A percentile compares a stretch with the other conserved stretches of the same genome.
Evolutionary conservation across 2,113 vertebrate species (phyloP).

Genomic region (Scytalopus superciliaris): DNA sequence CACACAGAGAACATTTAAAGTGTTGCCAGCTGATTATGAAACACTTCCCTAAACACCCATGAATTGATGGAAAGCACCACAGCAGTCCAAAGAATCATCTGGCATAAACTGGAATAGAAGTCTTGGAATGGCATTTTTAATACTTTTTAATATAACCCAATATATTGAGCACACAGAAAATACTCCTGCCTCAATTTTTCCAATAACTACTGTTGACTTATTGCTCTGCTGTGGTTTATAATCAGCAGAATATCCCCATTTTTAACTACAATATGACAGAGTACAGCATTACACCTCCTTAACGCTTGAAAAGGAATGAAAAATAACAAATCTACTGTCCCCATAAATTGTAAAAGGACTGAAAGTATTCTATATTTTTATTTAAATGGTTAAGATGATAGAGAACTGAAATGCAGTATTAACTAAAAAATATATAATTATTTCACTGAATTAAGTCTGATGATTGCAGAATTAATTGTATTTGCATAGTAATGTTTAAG

Average conservation of each 20-base stretch:
- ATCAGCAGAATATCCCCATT: neutral
- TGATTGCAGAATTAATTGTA: conserved; percentile 29
- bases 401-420: neutral
- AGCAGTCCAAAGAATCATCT: neutral
- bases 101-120: neutral
- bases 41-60: neutral
- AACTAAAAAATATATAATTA: neutral
- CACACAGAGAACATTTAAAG: neutral
- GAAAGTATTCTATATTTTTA: neutral
- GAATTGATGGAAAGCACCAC: neutral
- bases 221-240: neutral
- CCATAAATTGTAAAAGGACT: neutral
- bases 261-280: neutral
- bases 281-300: neutral
- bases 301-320: neutral
- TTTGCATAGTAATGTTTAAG: conserved; percentile 10
- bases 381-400: neutral
- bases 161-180: neutral
- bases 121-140: neutral
- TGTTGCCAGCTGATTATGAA: neutral
- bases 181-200: neutral
- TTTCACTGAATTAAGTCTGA: neutral
- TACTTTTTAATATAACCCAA: neutral
- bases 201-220: neutral
- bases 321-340: neutral